A percentile compares a stretch with the other conserved stretches of the same genome.
These are phyloP conservation scores for Tetraodon nigroviridis DNA, from an alignment of 2,113 vertebrate species.

Conservation along the genomic window DNA sequence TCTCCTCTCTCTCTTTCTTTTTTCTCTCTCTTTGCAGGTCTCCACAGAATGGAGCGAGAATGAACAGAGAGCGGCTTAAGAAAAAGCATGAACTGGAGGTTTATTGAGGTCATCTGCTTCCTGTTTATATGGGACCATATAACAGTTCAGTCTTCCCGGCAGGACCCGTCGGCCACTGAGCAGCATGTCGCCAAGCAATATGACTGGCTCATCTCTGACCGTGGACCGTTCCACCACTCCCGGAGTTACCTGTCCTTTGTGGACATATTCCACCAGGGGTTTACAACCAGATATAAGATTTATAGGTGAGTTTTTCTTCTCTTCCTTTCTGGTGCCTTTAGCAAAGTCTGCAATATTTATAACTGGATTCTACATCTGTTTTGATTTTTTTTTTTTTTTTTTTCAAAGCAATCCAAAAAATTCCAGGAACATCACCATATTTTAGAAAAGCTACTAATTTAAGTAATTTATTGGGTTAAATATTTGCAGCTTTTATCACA, in stretches of 20 bases:
- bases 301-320: conserved; percentile 85
- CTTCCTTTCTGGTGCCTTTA: not conserved
- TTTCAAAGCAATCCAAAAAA: no score
- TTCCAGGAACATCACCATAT: no score
- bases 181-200: conserved; percentile 99
- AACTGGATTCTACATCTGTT: no score
- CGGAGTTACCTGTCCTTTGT: conserved; percentile 99
- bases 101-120: conserved; percentile 99
- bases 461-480: no score
- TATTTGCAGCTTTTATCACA: no score
- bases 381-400: no score
- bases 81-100: conserved; percentile 99
- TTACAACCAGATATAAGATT: conserved; percentile 99
- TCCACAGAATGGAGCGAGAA: conserved; percentile 99
- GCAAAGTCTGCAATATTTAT: no score
- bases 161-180: conserved; percentile 89
- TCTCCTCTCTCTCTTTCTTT: conserved; percentile 10
- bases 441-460: no score
- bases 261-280: conserved; percentile 99
- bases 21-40: conserved; percentile 77
- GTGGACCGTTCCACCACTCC: conserved; percentile 99
- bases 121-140: conserved; percentile 99
- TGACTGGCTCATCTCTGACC: conserved; percentile 99
- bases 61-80: conserved; percentile 98
- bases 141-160: conserved; percentile 95